These are phyloP conservation scores for Octonoba sinensis DNA, from an alignment of 2,888 invertebrate species.

Conservation along the genomic window DNA sequence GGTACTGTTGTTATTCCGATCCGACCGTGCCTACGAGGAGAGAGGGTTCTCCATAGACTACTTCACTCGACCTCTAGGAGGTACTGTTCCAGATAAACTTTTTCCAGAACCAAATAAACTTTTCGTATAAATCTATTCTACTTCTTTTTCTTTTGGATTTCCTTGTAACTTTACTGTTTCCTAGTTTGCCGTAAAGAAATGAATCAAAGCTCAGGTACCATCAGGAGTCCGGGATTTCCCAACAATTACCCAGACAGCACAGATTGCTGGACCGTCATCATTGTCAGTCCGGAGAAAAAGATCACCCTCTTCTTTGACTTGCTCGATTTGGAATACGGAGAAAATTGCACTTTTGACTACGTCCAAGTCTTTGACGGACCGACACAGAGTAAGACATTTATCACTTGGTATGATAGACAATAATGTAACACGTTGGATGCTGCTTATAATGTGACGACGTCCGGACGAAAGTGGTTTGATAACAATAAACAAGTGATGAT, in stretches of 20 bases:
- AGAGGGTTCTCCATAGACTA: conserved; percentile 64
- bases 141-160: neutral
- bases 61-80: conserved; percentile 37
- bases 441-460: no score
- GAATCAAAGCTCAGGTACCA: conserved; percentile 42
- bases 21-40: conserved; percentile 64
- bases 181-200: conserved; percentile 62
- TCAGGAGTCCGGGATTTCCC: conserved; percentile 66
- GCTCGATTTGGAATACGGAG: conserved; percentile 65
- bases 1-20: conserved; percentile 63
- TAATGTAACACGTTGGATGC: no score
- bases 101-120: neutral
- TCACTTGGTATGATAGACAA: no score
- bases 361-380: conserved; percentile 66
- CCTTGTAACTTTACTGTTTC: neutral
- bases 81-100: conserved; percentile 10
- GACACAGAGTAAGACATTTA: conserved; percentile 34
- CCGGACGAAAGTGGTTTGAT: no score
- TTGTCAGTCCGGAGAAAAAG: conserved; percentile 46
- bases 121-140: neutral
- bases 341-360: conserved; percentile 66
- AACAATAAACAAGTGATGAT: no score
- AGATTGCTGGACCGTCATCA: conserved; percentile 67
- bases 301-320: conserved; percentile 64
- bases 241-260: conserved; percentile 66